Conservation (phyloP, 2,888 invertebrate species). For the Halictus ligatus region DNA sequence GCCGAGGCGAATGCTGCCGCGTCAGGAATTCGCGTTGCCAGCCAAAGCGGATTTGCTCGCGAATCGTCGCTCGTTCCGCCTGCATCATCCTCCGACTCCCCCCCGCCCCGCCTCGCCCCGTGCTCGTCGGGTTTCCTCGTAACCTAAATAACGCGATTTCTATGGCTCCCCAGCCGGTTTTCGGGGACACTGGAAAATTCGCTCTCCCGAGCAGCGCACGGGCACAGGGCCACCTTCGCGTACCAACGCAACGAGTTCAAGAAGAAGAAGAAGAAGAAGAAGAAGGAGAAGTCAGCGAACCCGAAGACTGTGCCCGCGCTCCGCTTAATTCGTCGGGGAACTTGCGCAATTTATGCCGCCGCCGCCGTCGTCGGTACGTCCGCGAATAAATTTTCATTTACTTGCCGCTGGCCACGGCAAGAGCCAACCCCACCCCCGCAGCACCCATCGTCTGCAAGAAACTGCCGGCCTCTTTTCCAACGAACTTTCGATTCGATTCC, state of each 20-base stretch:
- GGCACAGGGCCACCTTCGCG: neutral
- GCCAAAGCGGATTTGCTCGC: conserved; percentile 55
- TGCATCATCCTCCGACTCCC: neutral
- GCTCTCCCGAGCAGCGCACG: neutral
- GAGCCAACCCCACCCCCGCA: neutral
- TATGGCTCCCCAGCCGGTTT: conserved; percentile 28
- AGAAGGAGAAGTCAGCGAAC: neutral
- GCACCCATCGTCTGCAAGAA: neutral
- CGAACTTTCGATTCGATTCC: conserved; percentile 1
- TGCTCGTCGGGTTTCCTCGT: conserved; percentile 45
- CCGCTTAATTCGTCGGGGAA: neutral
- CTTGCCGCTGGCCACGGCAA: neutral
- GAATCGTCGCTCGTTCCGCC: conserved; percentile 37
- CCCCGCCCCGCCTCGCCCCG: neutral
- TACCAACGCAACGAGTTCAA: neutral
- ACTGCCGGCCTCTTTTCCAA: neutral
- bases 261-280: no score
- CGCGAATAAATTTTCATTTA: conserved; percentile 32
- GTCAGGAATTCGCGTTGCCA: conserved; percentile 52
- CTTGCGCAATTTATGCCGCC: conserved; percentile 7
- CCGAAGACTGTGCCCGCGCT: neutral
- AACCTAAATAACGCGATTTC: conserved; percentile 57
- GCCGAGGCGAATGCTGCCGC: conserved; percentile 27
- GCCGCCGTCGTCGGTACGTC: neutral
- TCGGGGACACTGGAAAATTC: neutral